Evolutionary conservation across 2,797 vertebrate species (phyloP), one percentile per base, ranked within the genome.

Genomic region (Scleropages formosus): DNA sequence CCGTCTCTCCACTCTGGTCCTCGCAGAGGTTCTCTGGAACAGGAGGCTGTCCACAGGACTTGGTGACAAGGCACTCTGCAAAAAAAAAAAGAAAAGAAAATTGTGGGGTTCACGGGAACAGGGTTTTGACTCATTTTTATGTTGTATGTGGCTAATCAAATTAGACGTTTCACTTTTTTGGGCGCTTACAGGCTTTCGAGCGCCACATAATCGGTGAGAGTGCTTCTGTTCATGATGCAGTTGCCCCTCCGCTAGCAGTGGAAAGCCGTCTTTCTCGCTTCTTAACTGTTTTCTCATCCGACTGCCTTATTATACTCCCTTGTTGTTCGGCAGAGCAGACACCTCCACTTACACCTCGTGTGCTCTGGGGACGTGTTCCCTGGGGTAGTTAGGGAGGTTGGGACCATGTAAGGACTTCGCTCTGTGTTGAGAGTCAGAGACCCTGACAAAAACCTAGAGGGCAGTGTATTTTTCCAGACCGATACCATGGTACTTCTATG

Each of bases 61-160:
- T 15, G 16, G 67, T 70, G 70, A 70, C 18, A 15, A 56, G 67
- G 46, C n/a, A 8, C 64, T n/a, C n/a, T n/a, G n/a, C n/a, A n/a
- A n/a, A n/a, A n/a, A n/a, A n/a, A n/a, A n/a, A n/a, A n/a, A n/a
- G n/a, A n/a, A n/a, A n/a, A n/a, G n/a, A n/a, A n/a, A 53, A 1
- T 56, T 12, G 53, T 3, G 12, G 18, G 53, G 53, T 12, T 12
- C 53, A 56, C 7, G 12, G 53, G 53, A n/a, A n/a, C n/a, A n/a
- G n/a, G n/a, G n/a, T n/a, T n/a, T n/a, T n/a, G n/a, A n/a, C n/a
- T n/a, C n/a, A n/a, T n/a, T n/a, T 39, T 39, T 6, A 2, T 31
- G 10, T 7, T 53, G 49, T 53, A 12, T 53, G 9, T 56, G n/a
- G 66, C n/a, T 53, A 69, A 70, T 56, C 13, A 16, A 16, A 49